Conservation (phyloP, 37 sponge, comb jelly and placozoan genomes). For the Lycopodina hypogea region DNA sequence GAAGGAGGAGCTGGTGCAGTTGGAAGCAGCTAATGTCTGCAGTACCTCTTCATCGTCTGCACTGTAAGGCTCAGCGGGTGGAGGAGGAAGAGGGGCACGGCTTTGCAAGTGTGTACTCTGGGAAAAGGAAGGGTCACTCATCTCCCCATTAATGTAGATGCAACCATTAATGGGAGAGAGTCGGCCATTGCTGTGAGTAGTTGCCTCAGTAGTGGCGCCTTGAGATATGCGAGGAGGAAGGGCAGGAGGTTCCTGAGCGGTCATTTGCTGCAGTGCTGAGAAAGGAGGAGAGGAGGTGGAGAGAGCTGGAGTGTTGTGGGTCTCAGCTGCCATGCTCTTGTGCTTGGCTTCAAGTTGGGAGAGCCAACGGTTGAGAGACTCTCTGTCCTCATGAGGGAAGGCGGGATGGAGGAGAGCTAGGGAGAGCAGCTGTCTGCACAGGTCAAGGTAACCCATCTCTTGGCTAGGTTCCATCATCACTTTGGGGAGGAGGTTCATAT, state of each 20-base stretch:
- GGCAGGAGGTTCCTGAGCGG: background rate
- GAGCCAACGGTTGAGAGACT: constrained; percentile 74
- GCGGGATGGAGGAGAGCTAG: constrained; percentile 91
- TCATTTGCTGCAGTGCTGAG: background rate
- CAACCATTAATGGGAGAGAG: background rate
- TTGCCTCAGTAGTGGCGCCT: constrained; percentile 7
- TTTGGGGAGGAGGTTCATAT: constrained; percentile 86
- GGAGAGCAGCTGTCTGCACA: constrained; percentile 88
- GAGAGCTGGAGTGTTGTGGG: background rate
- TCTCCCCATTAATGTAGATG: constrained; percentile 21
- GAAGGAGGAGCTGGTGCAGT: background rate
- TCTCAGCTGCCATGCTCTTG: constrained; percentile 3
- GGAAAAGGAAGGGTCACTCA: background rate
- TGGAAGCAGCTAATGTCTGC: background rate
- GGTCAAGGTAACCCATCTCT: constrained; percentile 64
- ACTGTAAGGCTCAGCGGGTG: background rate
- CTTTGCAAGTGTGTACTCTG: background rate
- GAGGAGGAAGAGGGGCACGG: background rate
- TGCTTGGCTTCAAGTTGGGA: constrained; percentile 67
- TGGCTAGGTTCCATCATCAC: constrained; percentile 70
- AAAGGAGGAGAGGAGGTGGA: background rate
- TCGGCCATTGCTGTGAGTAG: no score
- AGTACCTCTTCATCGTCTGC: constrained; percentile 8
- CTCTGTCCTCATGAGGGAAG: constrained; percentile 80
- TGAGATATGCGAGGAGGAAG: constrained; percentile 24